Base-by-base conservation (phyloP, 2,797 vertebrate genomes). In the Aeoliscus strigatus region DNA sequence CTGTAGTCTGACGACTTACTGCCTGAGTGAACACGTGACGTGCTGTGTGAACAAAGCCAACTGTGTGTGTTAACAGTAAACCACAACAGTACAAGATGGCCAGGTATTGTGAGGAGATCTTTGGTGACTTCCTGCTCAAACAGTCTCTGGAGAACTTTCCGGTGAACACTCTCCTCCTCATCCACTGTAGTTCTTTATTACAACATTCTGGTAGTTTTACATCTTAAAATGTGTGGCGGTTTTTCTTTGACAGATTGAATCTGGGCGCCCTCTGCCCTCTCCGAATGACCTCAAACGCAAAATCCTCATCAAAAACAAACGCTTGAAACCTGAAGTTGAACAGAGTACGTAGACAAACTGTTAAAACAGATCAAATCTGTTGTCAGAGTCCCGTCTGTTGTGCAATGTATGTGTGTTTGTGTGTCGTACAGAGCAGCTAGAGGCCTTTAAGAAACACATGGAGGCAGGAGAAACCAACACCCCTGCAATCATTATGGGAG, bases 51-150 rank as follows among this genome's bases (percentile, higher is more conserved):
- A 37, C 5, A 8, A 6, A 0, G 0, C 37, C 2, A 2, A 24
- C 26, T 31, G 2, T 65, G 2, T 54, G 2, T 57, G 0, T 58
- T 35, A 17, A 24, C 75, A 98, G 96, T 89, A 98, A 99, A 92
- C 91, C 93, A 35, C 96, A 99, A 79, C 96, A 99, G 81, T 97
- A 96, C 81, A 99, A 99, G 82, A 98, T 99, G 95, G 94, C 96
- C 63, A 96, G 93, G 74, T 99, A 98, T 75, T 98, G 96, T 43
- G 96, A 99, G 83, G 96, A 99, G 79, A 86, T 88, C 75, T 99
- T 99, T 50, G 94, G 95, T 28, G 96, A 99, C 31, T 83, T 97
- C 43, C 87, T 99, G 57, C 91, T 98, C 76, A 98, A 91, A 82
- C 92, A 87, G 54, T 89, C 93, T 29, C 73, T 98, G 60, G 96